A percentile compares a stretch with the other conserved stretches of the same genome.
Conservation (phyloP, 2,113 vertebrate species). For the Colius striatus region DNA sequence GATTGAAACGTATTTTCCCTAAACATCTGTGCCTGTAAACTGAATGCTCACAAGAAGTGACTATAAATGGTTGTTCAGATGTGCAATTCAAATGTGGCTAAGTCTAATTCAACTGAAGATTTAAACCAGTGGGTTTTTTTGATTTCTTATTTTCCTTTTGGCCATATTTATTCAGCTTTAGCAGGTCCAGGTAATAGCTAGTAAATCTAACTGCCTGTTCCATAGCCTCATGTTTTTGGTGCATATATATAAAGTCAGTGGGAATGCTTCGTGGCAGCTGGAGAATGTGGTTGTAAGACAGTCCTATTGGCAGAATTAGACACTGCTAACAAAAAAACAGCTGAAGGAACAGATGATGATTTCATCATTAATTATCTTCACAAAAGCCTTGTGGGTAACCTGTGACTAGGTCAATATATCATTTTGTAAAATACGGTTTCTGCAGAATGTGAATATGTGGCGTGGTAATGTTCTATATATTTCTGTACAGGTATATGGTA, state of each 20-base stretch:
- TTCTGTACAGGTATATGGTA: background rate
- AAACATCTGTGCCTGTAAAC: constrained; percentile 52
- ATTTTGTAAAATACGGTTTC: background rate
- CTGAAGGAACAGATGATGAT: background rate
- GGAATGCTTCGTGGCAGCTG: background rate
- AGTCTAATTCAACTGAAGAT: background rate
- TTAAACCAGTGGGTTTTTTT: background rate
- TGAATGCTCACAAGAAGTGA: constrained; percentile 29
- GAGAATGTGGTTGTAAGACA: background rate
- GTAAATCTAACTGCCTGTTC: background rate
- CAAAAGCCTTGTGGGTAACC: background rate
- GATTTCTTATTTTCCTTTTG: background rate
- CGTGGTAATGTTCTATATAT: background rate
- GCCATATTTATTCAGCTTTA: background rate
- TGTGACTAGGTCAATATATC: background rate
- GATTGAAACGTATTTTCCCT: constrained; percentile 56
- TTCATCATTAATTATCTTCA: background rate
- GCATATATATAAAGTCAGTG: background rate
- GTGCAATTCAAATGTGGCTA: constrained; percentile 22
- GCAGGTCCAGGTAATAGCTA: background rate
- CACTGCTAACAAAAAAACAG: background rate
- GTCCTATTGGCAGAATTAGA: background rate
- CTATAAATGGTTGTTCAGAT: constrained; percentile 53
- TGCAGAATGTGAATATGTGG: background rate
- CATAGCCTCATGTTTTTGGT: background rate